phyloP scores from a whole-genome alignment of 2,888 invertebrate genomes.

The Cataglyphis altisquamis region DNA sequence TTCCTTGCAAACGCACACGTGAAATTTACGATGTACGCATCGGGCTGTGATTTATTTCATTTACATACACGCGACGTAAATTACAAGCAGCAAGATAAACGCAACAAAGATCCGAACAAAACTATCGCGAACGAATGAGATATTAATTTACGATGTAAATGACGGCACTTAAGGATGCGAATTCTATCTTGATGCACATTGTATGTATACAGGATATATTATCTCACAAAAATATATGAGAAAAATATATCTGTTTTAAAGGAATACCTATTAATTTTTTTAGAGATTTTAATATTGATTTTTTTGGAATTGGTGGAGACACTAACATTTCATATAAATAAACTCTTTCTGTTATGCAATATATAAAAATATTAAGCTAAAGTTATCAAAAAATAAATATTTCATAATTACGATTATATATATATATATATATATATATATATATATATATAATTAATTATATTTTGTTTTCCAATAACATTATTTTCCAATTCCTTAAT shows the following conservation, averaged over 20 bases:
- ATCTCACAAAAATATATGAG: not conserved
- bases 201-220: not conserved
- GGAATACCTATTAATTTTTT: not conserved
- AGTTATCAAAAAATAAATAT: not conserved
- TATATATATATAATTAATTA: too few relatives aligned
- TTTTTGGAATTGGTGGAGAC: not conserved
- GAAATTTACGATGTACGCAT: conserved; percentile 46
- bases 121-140: not conserved
- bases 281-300: not conserved
- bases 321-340: not conserved
- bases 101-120: not conserved
- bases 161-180: not conserved
- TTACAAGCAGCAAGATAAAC: conserved; percentile 10
- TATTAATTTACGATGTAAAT: conserved; percentile 24
- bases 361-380: not conserved
- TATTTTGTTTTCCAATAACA: not conserved
- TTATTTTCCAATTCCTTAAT: not conserved
- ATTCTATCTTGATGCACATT: not conserved
- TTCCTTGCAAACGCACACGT: not conserved
- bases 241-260: not conserved
- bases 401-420: not conserved
- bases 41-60: conserved; percentile 52
- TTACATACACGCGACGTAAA: conserved; percentile 47
- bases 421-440: not conserved
- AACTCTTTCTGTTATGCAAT: not conserved